Percentiles rank a stretch among this genome's conserved stretches.
Evolutionary conservation across 1,140 invertebrate genomes (phyloP).

Genomic region (Diorhabda carinulata): DNA sequence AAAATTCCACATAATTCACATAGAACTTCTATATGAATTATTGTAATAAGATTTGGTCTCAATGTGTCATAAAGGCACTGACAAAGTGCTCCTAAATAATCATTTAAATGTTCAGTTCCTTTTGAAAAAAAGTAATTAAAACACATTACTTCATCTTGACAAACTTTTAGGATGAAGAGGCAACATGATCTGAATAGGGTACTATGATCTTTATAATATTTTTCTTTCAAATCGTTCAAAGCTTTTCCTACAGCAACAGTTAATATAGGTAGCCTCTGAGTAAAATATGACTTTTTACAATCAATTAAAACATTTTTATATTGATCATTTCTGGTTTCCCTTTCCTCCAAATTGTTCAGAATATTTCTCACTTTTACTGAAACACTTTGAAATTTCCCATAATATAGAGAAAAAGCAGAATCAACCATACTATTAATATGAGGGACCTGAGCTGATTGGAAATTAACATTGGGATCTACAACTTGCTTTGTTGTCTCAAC

Average conservation of each 20-base stretch:
- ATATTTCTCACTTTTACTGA: constrained; percentile 78
- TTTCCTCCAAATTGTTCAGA: constrained; percentile 75
- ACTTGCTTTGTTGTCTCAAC: constrained; percentile 72
- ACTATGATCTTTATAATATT: constrained; percentile 81
- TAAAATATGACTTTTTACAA: constrained; percentile 82
- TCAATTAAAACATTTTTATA: constrained; percentile 75
- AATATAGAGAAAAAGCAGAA: constrained; percentile 84
- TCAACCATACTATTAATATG: constrained; percentile 51
- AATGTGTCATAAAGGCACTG: constrained; percentile 88
- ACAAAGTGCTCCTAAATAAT: constrained; percentile 81
- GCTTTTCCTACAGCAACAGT: constrained; percentile 73
- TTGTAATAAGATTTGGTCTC: constrained; percentile 93
- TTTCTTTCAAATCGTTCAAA: constrained; percentile 64
- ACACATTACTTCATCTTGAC: constrained; percentile 86
- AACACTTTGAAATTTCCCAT: constrained; percentile 89
- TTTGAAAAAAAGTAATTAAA: constrained; percentile 85
- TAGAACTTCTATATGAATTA: constrained; percentile 95
- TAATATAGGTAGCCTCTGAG: constrained; percentile 68
- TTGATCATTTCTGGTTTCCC: constrained; percentile 64
- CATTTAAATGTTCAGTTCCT: constrained; percentile 59
- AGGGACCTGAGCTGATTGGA: constrained; percentile 43
- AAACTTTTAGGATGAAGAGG: constrained; percentile 85
- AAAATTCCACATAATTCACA: constrained; percentile 95
- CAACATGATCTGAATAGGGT: constrained; percentile 81
- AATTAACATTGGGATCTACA: constrained; percentile 47